Base-by-base conservation (phyloP, 2,113 vertebrate species). In the Fukomys damarensis region DNA sequence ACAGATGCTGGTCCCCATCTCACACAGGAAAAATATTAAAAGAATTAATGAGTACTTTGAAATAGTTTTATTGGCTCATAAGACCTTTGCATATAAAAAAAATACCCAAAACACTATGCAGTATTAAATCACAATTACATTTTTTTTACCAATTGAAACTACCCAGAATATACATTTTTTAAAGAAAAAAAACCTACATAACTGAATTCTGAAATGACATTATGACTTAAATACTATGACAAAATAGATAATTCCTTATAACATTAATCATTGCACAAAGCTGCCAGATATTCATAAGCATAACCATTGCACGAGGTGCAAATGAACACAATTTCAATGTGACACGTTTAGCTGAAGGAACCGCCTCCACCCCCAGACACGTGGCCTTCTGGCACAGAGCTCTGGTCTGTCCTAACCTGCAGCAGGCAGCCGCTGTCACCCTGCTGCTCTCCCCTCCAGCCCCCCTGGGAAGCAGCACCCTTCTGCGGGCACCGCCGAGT, bases 41-140 rank as follows among this genome's bases (percentile, higher is more conserved):
- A 84, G n/a, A 74, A 79, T 0, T 76, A 54, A 77, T 77, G 76
- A 92, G 74, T 91, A 96, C 96, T 98, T 95, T 93, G 96, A 97
- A 98, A 98, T 92, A 98, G 95, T 89, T 99, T 99, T 98, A 99
- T 98, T 98, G 84, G 81, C 76, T 98, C 96, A 96, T 89, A 97
- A 97, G 96, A 98, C 91, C 96, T 97, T 94, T 96, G 91, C 92
- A 96, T 98, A 98, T 90, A 98, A 98, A 98, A 98, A 97, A 95
- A 81, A 97, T 92, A 98, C 93, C 96, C 82, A 80, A 98, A 98
- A 76, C 83, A 98, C 96, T 98, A 97, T 98, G 97, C 80, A 96
- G 93, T 98, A 98, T 97, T 97, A 98, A 80, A 97, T 72, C 98
- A 96, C 93, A 97, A 97, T 97, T 98, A 38, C 93, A 90, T 96